These are phyloP conservation scores for Fundulus diaphanus DNA, from an alignment of 2,797 vertebrate species.

Conservation along the genomic window DNA sequence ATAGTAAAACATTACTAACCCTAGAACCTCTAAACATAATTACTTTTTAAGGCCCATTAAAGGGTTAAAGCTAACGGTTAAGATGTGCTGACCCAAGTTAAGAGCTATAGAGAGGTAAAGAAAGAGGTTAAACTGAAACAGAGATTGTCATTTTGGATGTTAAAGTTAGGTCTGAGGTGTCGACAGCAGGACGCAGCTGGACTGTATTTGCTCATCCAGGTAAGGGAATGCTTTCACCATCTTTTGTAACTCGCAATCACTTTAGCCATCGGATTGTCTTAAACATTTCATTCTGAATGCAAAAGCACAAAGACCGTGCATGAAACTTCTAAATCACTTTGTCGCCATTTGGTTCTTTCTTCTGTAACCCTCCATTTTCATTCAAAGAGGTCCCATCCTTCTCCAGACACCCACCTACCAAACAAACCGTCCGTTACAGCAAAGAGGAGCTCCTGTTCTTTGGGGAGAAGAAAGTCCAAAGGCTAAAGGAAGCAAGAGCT, in stretches of 20 bases:
- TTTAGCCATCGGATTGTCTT: constrained; percentile 67
- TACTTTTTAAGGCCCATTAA: not conserved
- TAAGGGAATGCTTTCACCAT: constrained; percentile 72
- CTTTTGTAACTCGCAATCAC: constrained; percentile 81
- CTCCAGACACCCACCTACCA: constrained; percentile 23
- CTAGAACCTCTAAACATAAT: not conserved
- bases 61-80: not conserved
- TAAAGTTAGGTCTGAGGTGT: not conserved
- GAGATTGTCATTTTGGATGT: not conserved
- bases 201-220: constrained; percentile 7
- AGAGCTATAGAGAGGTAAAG: not conserved
- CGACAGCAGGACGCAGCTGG: not conserved
- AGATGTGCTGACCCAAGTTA: constrained; percentile 3
- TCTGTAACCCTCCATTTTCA: constrained; percentile 67
- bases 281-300: constrained; percentile 83
- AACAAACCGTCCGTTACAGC: constrained; percentile 73
- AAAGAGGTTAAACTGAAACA: not conserved
- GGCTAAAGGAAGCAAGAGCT: constrained; percentile 28
- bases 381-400: constrained; percentile 34
- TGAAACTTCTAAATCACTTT: constrained; percentile 88
- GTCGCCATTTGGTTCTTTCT: constrained; percentile 81
- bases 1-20: not conserved
- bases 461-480: constrained; percentile 47
- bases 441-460: constrained; percentile 68
- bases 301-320: constrained; percentile 85